phyloP scores from a whole-genome alignment of 2,888 invertebrate genomes.

The Rhodophaea formosa region DNA sequence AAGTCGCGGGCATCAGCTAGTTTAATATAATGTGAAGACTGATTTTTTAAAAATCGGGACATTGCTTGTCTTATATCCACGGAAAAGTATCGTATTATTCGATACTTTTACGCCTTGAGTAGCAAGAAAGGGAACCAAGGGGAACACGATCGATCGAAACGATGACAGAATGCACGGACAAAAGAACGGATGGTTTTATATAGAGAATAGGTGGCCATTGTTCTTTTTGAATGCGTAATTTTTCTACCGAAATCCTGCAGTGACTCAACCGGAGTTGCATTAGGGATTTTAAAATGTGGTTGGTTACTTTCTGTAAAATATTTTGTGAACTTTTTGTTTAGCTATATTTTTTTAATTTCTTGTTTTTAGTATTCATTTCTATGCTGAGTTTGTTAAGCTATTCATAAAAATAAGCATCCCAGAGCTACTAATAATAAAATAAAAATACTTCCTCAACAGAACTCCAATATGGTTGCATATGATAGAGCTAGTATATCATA shows the following conservation, averaged over 20 bases:
- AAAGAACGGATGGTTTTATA: conserved; percentile 18
- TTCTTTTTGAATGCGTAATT: conserved; percentile 32
- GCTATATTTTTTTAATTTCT: background rate
- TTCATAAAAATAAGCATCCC: too few species aligned
- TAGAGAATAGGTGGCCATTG: conserved; percentile 27
- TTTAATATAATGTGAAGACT: too few species aligned
- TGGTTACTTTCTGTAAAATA: background rate
- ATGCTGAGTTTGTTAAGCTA: background rate
- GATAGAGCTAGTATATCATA: too few species aligned
- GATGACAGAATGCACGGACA: conserved; percentile 35
- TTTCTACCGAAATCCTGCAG: conserved; percentile 16
- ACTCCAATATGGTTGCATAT: too few species aligned
- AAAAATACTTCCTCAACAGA: too few species aligned
- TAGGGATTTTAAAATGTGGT: background rate
- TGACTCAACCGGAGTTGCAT: conserved; percentile 10
- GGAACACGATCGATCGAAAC: conserved; percentile 26
- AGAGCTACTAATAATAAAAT: too few species aligned
- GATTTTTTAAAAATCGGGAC: too few species aligned
- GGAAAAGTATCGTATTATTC: too few species aligned
- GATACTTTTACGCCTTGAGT: conserved; percentile 12
- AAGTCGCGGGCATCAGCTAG: too few species aligned
- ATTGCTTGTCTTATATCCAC: too few species aligned
- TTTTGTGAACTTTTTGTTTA: background rate
- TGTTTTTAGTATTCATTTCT: background rate
- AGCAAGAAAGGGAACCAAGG: background rate